Evolutionary conservation across 30 jellyfish, hydroid and myxozoan species (phyloP).

Genomic region (Phacellophora camtschatica): DNA sequence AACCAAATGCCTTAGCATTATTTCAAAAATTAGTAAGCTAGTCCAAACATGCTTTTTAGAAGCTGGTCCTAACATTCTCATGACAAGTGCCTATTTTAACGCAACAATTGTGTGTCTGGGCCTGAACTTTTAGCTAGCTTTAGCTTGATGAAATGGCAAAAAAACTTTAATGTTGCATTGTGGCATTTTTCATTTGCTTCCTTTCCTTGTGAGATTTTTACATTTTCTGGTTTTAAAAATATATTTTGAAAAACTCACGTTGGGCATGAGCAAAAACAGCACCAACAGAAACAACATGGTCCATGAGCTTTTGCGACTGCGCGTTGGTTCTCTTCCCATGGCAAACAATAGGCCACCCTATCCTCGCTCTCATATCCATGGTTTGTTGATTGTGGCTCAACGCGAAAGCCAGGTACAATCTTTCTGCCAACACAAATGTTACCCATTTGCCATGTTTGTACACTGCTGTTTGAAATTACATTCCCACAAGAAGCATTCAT

Average conservation of each 20-base stretch:
- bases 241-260: neutral
- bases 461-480: neutral
- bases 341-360: constrained; percentile 12
- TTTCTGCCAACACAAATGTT: neutral
- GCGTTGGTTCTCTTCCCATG: constrained; percentile 45
- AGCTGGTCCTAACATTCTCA: too few species aligned
- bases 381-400: constrained; percentile 13
- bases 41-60: too few species aligned
- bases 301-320: neutral
- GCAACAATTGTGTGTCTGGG: too few species aligned
- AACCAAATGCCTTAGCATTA: too few species aligned
- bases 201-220: too few species aligned
- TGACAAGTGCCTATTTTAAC: too few species aligned
- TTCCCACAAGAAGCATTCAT: neutral
- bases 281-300: constrained; percentile 71
- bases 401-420: constrained; percentile 48
- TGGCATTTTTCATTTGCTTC: neutral
- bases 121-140: too few species aligned
- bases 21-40: too few species aligned
- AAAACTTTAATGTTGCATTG: too few species aligned
- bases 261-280: constrained; percentile 58
- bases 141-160: too few species aligned
- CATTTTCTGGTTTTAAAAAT: neutral
- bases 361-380: neutral
- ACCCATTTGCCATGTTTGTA: constrained; percentile 50